A percentile compares a stretch with the other conserved stretches of the same genome.
phyloP scores from a whole-genome alignment of 2,113 vertebrate species.

The Lipotes vexillifer region DNA sequence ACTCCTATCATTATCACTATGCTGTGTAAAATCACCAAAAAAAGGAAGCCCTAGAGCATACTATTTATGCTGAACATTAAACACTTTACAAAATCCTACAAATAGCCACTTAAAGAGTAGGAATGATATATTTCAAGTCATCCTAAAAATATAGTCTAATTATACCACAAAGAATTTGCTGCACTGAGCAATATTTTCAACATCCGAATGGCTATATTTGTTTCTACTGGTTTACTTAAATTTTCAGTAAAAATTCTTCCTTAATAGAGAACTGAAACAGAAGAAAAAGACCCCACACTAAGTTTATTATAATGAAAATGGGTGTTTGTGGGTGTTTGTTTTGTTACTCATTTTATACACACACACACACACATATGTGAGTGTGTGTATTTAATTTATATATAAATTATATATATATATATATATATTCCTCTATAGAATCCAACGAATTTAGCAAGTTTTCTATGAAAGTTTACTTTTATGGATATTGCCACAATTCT shows the following conservation, averaged over 20 bases:
- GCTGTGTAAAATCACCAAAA: background rate
- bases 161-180: conserved; percentile 31
- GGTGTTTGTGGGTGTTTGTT: background rate
- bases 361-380: background rate
- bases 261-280: background rate
- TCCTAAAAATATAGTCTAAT: conserved; percentile 42
- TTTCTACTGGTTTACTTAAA: conserved; percentile 27
- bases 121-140: background rate
- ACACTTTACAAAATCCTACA: background rate
- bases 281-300: background rate
- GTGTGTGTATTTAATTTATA: background rate
- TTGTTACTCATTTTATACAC: background rate
- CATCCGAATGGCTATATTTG: background rate
- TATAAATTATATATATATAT: background rate
- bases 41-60: background rate
- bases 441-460: background rate
- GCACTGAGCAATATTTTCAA: background rate
- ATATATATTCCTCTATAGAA: background rate
- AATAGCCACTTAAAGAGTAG: background rate
- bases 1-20: background rate
- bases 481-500: background rate
- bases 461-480: background rate
- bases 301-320: background rate
- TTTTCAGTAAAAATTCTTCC: conserved; percentile 32
- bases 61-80: background rate